Conservation (phyloP, 1,140 invertebrate genomes). For the Pentalonia nigronervosa region DNA sequence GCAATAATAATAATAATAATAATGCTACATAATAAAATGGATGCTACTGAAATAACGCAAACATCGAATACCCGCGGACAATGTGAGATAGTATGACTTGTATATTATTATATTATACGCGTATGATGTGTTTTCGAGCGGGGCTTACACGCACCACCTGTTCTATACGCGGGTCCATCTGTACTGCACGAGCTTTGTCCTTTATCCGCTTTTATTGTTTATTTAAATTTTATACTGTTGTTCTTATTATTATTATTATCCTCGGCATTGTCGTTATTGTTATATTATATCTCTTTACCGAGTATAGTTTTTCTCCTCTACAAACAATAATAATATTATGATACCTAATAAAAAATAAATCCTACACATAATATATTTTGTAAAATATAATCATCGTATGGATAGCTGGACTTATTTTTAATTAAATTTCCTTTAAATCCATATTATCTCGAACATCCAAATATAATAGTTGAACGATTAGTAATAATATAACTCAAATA, state of each 20-base stretch:
- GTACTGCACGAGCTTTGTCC: background rate
- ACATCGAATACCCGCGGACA: background rate
- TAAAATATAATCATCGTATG: no score
- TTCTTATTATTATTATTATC: background rate
- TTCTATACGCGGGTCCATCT: background rate
- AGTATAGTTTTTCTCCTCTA: background rate
- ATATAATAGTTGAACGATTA: no score
- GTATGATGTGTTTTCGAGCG: background rate
- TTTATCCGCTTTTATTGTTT: conserved; percentile 10
- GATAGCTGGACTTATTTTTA: no score
- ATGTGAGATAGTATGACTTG: background rate
- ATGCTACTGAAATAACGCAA: background rate
- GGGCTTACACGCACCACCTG: background rate
- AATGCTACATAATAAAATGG: no score
- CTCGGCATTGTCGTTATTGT: background rate
- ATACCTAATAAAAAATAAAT: no score
- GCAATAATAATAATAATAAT: no score
- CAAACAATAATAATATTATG: background rate
- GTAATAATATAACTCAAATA: no score
- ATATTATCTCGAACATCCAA: no score
- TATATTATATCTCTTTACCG: background rate
- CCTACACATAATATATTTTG: no score
- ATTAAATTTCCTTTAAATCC: no score
- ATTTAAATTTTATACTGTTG: background rate
- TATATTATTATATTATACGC: background rate